Conservation (phyloP, 2,888 invertebrate species). For the Sicus ferrugineus region DNA sequence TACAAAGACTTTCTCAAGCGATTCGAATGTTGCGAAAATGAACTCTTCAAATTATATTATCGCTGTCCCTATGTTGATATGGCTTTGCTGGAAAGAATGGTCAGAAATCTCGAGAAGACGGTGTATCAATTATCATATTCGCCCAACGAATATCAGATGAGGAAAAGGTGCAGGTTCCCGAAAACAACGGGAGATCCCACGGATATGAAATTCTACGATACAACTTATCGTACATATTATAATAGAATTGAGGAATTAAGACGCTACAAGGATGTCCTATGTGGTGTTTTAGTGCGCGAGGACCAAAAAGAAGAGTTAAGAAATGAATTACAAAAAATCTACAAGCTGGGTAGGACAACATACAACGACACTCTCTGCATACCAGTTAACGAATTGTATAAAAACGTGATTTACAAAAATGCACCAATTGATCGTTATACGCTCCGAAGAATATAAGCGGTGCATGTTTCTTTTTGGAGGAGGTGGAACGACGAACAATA, state of each 20-base stretch:
- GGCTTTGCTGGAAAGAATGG: constrained; percentile 35
- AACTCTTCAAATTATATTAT: constrained; percentile 43
- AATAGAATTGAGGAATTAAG: constrained; percentile 50
- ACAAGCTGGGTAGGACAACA: constrained; percentile 46
- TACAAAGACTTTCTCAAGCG: constrained; percentile 42
- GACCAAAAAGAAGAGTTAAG: constrained; percentile 38
- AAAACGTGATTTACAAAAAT: constrained; percentile 45
- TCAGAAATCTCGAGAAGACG: constrained; percentile 41
- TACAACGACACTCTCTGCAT: constrained; percentile 52
- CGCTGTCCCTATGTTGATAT: constrained; percentile 39
- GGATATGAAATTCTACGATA: constrained; percentile 46
- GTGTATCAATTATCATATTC: constrained; percentile 46
- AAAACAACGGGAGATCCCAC: constrained; percentile 38
- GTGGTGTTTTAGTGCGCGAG: constrained; percentile 32
- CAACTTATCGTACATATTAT: constrained; percentile 54
- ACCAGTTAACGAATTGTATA: constrained; percentile 46
- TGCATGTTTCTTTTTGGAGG: neutral
- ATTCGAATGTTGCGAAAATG: constrained; percentile 40
- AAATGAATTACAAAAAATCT: constrained; percentile 47
- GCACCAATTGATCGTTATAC: constrained; percentile 56
- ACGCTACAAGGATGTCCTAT: constrained; percentile 36
- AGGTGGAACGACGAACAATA: no score
- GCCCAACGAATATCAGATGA: constrained; percentile 46
- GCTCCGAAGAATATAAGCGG: constrained; percentile 36
- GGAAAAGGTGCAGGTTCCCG: constrained; percentile 39